Percentiles rank a stretch among this genome's conserved stretches.
Evolutionary conservation across 2,113 vertebrate species (phyloP).

Genomic region (Amphiprion percula): DNA sequence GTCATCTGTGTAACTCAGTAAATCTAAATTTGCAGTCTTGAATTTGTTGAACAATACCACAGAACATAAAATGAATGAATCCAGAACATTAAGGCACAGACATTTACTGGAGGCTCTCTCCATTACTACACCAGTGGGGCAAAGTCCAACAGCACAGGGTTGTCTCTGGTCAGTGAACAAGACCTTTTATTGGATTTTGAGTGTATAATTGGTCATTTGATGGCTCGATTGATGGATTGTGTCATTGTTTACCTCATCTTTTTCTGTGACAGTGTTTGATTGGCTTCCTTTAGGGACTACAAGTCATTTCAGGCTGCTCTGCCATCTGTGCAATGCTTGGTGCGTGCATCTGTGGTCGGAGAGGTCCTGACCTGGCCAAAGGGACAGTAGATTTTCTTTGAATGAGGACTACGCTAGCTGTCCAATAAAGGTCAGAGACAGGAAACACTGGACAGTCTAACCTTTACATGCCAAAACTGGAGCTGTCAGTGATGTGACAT

Average conservation of each 20-base stretch:
- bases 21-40: not conserved
- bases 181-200: conserved; percentile 64
- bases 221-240: conserved; percentile 65
- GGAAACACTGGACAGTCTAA: conserved; percentile 60
- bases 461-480: conserved; percentile 60
- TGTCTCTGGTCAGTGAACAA: conserved; percentile 22
- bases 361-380: conserved; percentile 74
- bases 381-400: conserved; percentile 38
- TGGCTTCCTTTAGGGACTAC: conserved; percentile 84
- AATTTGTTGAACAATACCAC: not conserved
- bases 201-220: conserved; percentile 71
- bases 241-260: conserved; percentile 73
- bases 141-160: conserved; percentile 5
- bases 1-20: too few relatives aligned
- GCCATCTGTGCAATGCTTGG: conserved; percentile 78
- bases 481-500: conserved; percentile 46
- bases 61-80: not conserved
- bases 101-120: not conserved
- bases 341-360: conserved; percentile 45
- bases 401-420: conserved; percentile 61
- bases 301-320: conserved; percentile 49
- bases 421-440: conserved; percentile 76
- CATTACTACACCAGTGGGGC: not conserved
- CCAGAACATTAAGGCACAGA: not conserved
- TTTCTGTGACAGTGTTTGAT: conserved; percentile 81